Conservation (phyloP, 1,140 invertebrate genomes). For the Heterodera carotae region DNA sequence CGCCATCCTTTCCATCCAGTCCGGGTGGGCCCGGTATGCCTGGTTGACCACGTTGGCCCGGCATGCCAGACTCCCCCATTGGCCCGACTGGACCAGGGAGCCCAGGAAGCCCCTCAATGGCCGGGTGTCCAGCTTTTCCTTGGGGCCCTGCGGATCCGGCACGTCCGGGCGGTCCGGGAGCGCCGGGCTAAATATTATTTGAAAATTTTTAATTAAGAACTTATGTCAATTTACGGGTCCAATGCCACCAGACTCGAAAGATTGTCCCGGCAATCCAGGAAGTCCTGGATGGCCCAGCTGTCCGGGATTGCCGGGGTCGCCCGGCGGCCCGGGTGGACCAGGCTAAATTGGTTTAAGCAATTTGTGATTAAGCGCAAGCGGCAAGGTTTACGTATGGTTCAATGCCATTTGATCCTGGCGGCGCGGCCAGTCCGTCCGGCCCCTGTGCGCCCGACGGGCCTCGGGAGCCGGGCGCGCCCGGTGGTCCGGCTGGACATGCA, state of each 20-base stretch:
- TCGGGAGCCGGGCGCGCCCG: background rate
- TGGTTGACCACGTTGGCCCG: background rate
- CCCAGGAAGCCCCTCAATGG: background rate
- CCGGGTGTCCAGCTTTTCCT: background rate
- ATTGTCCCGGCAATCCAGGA: background rate
- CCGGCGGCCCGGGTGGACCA: background rate
- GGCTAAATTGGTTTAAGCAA: background rate
- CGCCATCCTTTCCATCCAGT: background rate
- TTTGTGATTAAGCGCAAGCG: no score
- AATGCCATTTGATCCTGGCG: background rate
- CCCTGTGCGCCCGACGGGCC: background rate
- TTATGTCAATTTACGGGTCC: background rate
- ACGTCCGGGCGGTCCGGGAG: background rate
- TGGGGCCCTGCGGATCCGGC: background rate
- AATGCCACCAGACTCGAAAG: background rate
- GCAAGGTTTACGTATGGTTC: background rate
- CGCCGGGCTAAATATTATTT: background rate
- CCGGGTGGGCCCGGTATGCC: background rate
- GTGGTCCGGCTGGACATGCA: background rate
- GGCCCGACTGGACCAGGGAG: no score
- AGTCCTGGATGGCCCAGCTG: background rate
- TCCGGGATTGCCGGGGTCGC: background rate
- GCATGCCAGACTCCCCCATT: background rate
- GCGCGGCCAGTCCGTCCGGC: background rate
- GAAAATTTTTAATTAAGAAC: background rate